Evolutionary conservation across 2,113 vertebrate genomes (phyloP), one percentile per base, ranked within the genome.

Genomic region (Suricata suricatta): DNA sequence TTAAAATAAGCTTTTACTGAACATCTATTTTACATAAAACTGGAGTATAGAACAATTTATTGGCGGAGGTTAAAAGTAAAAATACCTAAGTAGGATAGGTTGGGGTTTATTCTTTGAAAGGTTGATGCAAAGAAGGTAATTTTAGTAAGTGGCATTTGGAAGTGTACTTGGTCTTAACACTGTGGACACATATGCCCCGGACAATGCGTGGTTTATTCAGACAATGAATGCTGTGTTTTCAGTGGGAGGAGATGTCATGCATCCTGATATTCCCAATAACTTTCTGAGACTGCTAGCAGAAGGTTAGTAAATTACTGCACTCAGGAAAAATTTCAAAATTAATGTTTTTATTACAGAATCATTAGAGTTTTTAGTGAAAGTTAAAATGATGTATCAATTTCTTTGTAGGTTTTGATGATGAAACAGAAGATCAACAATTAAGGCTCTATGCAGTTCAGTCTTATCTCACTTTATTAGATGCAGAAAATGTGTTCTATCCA

Each of bases 191-290:
- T 99, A 99, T 99, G 99, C 99, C 77, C 99, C 99, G 94, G 99
- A 99, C 98, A 99, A 99, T 8, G 99, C 99, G 5, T 99, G 99
- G 99, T 99, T 99, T 98, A 99, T 99, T 96, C 99, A 99, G 97
- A 99, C 99, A 4, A 99, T 99, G 99, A 99, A 99, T 97, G 99
- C 99, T 4, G 99, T 99, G 76, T 99, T 99, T 98, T 99, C 99
- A 66, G 97, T 99, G 47, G 99, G 99, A 85, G 99, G 99, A 96
- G 99, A 99, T 82, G 98, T 98, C 86, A 99, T 99, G 98, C 99
- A 99, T 91, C 98, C 99, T 27, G 99, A 99, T 97, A 99, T 99
- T 97, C 99, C 99, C 82, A 99, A 99, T 98, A 99, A 99, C 98
- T 99, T 99, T 69, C 98, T 99, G 66, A 99, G 99, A 90, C 98